These are phyloP conservation scores for Protonibea diacanthus DNA, from an alignment of 2,797 vertebrate species.

Conservation along the genomic window DNA sequence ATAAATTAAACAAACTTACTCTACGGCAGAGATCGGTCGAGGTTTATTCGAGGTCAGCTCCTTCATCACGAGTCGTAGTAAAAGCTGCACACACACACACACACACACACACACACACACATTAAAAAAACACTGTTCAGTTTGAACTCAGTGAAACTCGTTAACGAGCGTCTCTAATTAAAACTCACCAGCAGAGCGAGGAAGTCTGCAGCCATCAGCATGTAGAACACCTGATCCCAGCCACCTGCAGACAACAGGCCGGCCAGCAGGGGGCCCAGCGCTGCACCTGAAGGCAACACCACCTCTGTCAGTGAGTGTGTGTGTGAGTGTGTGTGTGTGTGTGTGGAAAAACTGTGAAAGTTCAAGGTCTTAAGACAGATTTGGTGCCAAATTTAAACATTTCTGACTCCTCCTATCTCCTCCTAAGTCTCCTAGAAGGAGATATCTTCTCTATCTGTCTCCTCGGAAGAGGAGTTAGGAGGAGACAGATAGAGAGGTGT, in stretches of 20 bases:
- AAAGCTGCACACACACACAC: constrained; percentile 66
- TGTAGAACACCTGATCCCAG: constrained; percentile 96
- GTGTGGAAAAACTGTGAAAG: no score
- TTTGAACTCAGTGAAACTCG: not conserved
- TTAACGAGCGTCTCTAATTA: not conserved
- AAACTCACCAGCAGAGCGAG: constrained; percentile 90
- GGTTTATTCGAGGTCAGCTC: constrained; percentile 75
- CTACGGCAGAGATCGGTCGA: constrained; percentile 68
- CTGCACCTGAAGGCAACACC: constrained; percentile 86
- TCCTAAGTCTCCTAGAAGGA: no score
- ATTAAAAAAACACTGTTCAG: no score
- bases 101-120: not conserved
- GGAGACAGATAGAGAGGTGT: no score
- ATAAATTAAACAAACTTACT: constrained; percentile 74
- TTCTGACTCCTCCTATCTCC: no score
- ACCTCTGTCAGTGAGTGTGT: no score
- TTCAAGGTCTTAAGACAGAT: no score
- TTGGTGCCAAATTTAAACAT: no score
- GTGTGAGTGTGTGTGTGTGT: no score
- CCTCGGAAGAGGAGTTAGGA: no score
- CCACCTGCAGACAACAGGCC: constrained; percentile 90
- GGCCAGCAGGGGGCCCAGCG: constrained; percentile 92
- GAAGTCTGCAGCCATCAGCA: constrained; percentile 92
- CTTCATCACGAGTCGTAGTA: constrained; percentile 82
- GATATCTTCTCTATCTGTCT: no score